Percentiles rank a stretch among this genome's conserved stretches.
These are phyloP conservation scores for Polypedilum vanderplanki DNA, from an alignment of 1,140 invertebrate genomes.

Conservation along the genomic window DNA sequence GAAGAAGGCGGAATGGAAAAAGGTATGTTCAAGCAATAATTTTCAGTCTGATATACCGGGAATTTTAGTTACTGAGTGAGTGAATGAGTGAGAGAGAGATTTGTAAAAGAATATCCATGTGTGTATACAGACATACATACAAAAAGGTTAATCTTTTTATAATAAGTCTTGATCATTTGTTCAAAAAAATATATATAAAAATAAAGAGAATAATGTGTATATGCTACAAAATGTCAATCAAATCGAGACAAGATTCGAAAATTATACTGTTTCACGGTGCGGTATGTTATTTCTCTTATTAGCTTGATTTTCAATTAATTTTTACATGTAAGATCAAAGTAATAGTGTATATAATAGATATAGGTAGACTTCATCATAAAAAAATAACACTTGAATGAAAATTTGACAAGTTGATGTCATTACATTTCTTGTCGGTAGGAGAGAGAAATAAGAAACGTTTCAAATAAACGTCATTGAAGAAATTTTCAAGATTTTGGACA, in stretches of 20 bases:
- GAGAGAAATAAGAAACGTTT: too few species aligned
- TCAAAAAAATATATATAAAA: conserved; percentile 2
- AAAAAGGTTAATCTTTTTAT: conserved; percentile 28
- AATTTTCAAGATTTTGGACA: too few species aligned
- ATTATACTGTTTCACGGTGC: not conserved
- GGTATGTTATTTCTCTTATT: conserved; percentile 15
- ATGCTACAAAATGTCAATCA: conserved; percentile 26
- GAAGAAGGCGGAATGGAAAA: conserved; percentile 85
- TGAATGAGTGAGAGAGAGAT: too few species aligned
- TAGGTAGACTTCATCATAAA: not conserved
- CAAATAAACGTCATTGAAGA: too few species aligned
- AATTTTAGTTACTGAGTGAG: not conserved
- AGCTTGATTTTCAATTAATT: not conserved
- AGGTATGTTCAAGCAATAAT: conserved; percentile 58
- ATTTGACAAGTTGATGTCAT: conserved; percentile 4
- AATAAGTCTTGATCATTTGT: conserved; percentile 26
- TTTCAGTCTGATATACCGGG: conserved; percentile 30
- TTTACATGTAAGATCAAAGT: conserved; percentile 15
- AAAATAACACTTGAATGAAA: conserved; percentile 12
- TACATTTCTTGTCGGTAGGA: not conserved
- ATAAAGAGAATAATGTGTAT: not conserved
- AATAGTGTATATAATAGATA: conserved; percentile 18
- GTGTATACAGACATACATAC: not conserved
- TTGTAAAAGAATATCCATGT: not conserved
- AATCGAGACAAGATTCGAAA: conserved; percentile 8